Evolutionary conservation across 2,797 vertebrate species (phyloP), one percentile per base, ranked within the genome.

Genomic region (Macropus fuliginosus): DNA sequence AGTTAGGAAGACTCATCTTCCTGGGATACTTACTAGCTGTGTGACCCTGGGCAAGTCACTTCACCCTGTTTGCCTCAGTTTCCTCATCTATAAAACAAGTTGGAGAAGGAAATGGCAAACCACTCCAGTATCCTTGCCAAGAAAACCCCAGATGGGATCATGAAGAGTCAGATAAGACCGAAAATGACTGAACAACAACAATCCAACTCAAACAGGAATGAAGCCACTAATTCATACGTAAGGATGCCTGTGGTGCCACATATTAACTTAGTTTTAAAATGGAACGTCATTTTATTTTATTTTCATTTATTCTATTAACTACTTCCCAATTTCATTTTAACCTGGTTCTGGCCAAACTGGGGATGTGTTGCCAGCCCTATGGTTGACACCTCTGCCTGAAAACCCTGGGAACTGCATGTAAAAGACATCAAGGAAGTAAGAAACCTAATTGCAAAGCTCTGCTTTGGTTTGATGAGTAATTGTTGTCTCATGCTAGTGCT

Each of bases 21-120:
- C 54, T 91, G 55, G 55, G 46, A 55, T 1, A 0, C 92, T 92
- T 87, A 40, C n/a, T 62, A 62, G 14, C 92, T 56, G 0, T 1
- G 14, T 5, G 91, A 95, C 55, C 14, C n/a, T 27, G 40, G 40
- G 14, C 12, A 95, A 62, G 54, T 89, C 28, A 29, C 29, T 21
- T 59, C 12, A 0, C n/a, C 91, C 55, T 95, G 13, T 50, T 46
- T 10, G n/a, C 9, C 52, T 87, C 91, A 0, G 5, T 94, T 95
- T 95, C 92, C 59, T 95, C 52, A 54, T 21, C 1, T 91, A 3
- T 34, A 94, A 93, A 93, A 87, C 56, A 29, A 89, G 52, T 14
- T 14, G 8, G 14, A 6, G 6, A 94, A 28, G 31, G n/a, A 40
- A 40, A 40, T 46, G 66, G 6, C 18, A 40, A 40, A 10, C 6